A percentile compares a stretch with the other conserved stretches of the same genome.
Evolutionary conservation across 1,140 invertebrate species (phyloP).

Genomic region (Stegodyphus dumicola): DNA sequence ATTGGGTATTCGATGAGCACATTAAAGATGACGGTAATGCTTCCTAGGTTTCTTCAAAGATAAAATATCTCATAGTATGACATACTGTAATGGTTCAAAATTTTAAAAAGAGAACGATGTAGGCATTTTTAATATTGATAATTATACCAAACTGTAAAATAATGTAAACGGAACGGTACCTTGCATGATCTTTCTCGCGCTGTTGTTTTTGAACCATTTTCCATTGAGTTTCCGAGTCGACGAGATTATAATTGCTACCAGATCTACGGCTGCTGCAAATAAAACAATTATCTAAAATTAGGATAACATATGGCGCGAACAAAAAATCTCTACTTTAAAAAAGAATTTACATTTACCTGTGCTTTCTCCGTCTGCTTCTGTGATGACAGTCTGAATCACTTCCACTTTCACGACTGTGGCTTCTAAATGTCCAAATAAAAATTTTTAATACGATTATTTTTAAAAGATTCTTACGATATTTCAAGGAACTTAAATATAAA

Average conservation of each 20-base stretch:
- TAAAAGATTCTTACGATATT: too few species aligned
- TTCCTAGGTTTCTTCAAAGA: too few species aligned
- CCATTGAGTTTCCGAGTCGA: conserved; percentile 88
- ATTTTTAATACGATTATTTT: neutral
- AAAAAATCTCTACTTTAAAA: too few species aligned
- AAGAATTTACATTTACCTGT: neutral
- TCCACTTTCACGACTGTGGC: conserved; percentile 20
- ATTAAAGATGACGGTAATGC: too few species aligned
- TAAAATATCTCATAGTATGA: too few species aligned
- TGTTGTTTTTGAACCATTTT: conserved; percentile 82
- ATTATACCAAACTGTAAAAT: too few species aligned
- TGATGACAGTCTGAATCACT: conserved; percentile 46
- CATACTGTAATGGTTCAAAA: too few species aligned
- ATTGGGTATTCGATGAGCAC: too few species aligned
- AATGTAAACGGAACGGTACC: neutral
- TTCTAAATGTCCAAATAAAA: neutral
- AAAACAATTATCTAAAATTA: neutral
- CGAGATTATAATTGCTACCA: conserved; percentile 73
- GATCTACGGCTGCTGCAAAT: conserved; percentile 57
- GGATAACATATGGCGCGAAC: too few species aligned
- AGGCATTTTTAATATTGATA: too few species aligned
- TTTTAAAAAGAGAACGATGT: too few species aligned
- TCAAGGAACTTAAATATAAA: too few species aligned
- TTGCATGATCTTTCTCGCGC: conserved; percentile 30
- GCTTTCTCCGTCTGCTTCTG: conserved; percentile 26